These are phyloP conservation scores for Dolichomitus sp. DNA, from an alignment of 2,888 invertebrate genomes.

Conservation along the genomic window DNA sequence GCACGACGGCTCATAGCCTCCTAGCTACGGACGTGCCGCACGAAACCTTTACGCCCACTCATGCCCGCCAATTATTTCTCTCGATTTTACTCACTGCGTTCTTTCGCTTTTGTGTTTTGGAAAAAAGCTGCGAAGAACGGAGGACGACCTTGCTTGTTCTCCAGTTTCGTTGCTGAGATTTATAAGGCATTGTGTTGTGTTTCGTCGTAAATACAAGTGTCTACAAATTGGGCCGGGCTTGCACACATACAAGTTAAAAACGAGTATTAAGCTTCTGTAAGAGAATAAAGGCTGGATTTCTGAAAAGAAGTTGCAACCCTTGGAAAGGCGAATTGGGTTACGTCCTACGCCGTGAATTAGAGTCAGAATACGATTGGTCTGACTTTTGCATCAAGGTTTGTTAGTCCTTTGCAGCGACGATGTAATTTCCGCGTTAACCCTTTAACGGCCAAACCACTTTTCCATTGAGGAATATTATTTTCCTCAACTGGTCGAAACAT, in stretches of 20 bases:
- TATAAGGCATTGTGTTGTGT: not conserved
- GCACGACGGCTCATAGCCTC: conserved; percentile 32
- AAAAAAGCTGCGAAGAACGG: not conserved
- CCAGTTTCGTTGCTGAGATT: conserved; percentile 2
- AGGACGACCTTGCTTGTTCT: not conserved
- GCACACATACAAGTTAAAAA: not conserved
- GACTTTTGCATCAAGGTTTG: no score
- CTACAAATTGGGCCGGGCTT: not conserved
- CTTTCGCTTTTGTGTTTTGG: conserved; percentile 20
- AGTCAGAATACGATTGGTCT: no score
- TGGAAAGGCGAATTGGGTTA: no score
- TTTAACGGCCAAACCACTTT: no score
- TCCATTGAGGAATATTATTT: no score
- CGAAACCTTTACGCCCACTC: conserved; percentile 57
- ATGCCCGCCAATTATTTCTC: conserved; percentile 63
- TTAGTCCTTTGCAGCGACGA: no score
- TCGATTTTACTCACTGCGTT: conserved; percentile 40
- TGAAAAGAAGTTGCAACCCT: not conserved
- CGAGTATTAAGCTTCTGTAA: not conserved
- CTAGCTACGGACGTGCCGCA: conserved; percentile 39
- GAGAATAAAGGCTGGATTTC: not conserved
- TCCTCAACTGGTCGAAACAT: no score
- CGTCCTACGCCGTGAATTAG: no score
- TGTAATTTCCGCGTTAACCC: no score
- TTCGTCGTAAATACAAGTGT: not conserved